Percentiles rank a stretch among this genome's conserved stretches.
Conservation (phyloP, 2,888 invertebrate genomes). For the Pollenia amentaria region DNA sequence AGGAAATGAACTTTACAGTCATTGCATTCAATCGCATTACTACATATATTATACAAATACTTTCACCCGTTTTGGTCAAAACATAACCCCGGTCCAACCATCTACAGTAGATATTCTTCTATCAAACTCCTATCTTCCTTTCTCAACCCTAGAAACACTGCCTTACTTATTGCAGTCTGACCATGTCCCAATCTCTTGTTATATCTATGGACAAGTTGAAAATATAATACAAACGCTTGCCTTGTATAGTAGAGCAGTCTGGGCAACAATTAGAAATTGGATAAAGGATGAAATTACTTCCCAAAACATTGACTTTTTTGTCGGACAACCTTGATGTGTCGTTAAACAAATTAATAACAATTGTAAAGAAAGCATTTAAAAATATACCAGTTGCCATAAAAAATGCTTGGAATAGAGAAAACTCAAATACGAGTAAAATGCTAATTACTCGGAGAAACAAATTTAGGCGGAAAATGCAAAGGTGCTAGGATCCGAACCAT, state of each 20-base stretch:
- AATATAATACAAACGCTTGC: neutral
- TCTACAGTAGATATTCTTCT: neutral
- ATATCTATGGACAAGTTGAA: neutral
- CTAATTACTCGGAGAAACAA: neutral
- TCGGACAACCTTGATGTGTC: too few species aligned
- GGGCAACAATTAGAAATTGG: too few species aligned
- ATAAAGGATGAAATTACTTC: too few species aligned
- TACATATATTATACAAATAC: neutral
- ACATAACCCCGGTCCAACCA: neutral
- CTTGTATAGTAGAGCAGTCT: too few species aligned
- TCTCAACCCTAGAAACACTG: neutral
- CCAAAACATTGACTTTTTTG: too few species aligned
- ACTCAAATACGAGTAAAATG: neutral
- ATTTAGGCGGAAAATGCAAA: neutral
- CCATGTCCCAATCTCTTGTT: neutral
- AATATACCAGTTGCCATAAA: neutral
- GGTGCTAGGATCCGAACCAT: neutral
- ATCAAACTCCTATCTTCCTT: neutral
- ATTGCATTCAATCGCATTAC: neutral
- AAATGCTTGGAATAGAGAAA: neutral
- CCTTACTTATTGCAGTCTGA: neutral
- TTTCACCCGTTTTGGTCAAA: neutral
- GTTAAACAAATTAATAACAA: neutral
- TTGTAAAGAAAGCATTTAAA: neutral
- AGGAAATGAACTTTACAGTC: constrained; percentile 1